phyloP scores from a whole-genome alignment of 1,140 invertebrate genomes.

The Drosophila tristis region DNA sequence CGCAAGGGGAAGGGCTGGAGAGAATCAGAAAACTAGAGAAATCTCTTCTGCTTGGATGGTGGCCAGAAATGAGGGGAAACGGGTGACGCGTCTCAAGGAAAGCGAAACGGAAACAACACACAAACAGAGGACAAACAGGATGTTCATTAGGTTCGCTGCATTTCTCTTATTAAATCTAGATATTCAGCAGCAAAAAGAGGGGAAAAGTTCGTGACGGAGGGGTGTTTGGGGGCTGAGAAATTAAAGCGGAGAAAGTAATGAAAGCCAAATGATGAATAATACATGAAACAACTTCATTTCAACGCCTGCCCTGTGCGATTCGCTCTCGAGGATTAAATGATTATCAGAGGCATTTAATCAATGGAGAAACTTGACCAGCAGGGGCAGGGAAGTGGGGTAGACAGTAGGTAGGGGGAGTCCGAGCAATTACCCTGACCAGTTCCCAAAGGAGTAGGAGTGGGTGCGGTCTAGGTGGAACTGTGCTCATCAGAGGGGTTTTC shows the following conservation, averaged over 20 bases:
- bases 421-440: conserved; percentile 29
- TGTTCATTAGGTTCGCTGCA: conserved; percentile 80
- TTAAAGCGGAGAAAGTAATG: conserved; percentile 48
- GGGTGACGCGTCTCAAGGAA: neutral
- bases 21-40: conserved; percentile 10
- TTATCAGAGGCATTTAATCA: conserved; percentile 63
- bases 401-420: neutral
- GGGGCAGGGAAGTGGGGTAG: conserved; percentile 1
- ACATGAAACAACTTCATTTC: conserved; percentile 66
- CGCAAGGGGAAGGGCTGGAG: conserved; percentile 4
- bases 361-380: conserved; percentile 34
- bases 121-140: conserved; percentile 54
- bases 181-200: conserved; percentile 20
- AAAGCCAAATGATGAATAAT: conserved; percentile 68
- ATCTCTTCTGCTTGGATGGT: conserved; percentile 79
- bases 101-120: conserved; percentile 10
- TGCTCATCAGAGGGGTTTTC: too few species aligned
- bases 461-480: too few species aligned
- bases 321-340: conserved; percentile 70
- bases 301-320: conserved; percentile 24
- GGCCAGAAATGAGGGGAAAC: conserved; percentile 38
- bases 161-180: conserved; percentile 76
- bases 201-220: too few species aligned
- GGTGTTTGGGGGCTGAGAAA: conserved; percentile 18
- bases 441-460: neutral